These are phyloP conservation scores for Pseudomyrmex cubaensis DNA, from an alignment of 1,140 invertebrate species.

Conservation along the genomic window DNA sequence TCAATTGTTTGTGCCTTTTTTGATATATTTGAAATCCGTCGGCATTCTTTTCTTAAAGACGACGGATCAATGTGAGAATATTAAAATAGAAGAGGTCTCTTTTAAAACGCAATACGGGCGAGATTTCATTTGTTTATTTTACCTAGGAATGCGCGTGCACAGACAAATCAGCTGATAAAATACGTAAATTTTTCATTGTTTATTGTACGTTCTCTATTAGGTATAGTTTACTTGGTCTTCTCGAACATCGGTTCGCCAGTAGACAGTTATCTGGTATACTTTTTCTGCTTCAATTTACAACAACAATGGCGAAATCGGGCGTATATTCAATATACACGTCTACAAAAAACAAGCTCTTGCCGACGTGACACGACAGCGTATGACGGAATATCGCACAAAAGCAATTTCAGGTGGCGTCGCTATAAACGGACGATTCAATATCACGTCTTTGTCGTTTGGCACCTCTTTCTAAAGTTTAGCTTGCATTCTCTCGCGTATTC, in stretches of 20 bases:
- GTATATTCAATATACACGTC: background rate
- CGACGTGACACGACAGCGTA: background rate
- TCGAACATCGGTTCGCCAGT: background rate
- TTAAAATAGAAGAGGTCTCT: background rate
- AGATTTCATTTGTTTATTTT: background rate
- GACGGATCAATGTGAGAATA: background rate
- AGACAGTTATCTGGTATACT: background rate
- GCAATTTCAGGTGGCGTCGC: conserved; percentile 2
- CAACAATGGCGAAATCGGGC: background rate
- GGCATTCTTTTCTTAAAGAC: background rate
- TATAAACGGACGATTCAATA: conserved; percentile 43
- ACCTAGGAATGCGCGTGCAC: too few species aligned
- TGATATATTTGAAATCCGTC: background rate
- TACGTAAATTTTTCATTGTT: background rate
- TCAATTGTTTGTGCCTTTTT: background rate
- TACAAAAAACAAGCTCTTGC: background rate
- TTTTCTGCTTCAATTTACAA: conserved; percentile 20
- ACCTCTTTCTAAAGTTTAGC: background rate
- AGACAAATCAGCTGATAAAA: too few species aligned
- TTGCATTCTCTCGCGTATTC: conserved; percentile 5
- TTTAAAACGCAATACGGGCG: background rate
- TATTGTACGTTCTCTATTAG: background rate
- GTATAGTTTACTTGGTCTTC: background rate
- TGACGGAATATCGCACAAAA: conserved; percentile 28
- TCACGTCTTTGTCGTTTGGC: background rate